These are phyloP conservation scores for Sesia bembeciformis DNA, from an alignment of 2,888 invertebrate species.

Conservation along the genomic window DNA sequence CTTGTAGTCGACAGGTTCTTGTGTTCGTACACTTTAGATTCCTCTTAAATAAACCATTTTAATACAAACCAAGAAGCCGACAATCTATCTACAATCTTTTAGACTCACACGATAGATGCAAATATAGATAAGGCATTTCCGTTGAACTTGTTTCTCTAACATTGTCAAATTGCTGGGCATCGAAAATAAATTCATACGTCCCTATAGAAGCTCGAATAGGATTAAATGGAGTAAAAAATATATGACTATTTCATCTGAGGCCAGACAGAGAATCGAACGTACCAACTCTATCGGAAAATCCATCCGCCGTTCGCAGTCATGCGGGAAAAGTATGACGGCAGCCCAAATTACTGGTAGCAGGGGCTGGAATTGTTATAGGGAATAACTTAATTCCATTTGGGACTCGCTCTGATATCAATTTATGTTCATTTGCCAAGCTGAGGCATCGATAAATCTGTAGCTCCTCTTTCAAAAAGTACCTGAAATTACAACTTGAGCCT, in stretches of 20 bases:
- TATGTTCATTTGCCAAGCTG: too few relatives aligned
- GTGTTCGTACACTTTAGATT: background rate
- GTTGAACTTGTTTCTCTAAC: too few relatives aligned
- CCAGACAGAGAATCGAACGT: constrained; percentile 32
- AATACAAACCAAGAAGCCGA: background rate
- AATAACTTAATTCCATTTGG: background rate
- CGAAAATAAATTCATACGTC: too few relatives aligned
- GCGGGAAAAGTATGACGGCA: constrained; percentile 61
- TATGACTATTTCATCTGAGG: constrained; percentile 36
- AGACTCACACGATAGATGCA: background rate
- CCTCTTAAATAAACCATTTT: background rate
- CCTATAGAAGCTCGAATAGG: constrained; percentile 16
- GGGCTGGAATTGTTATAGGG: constrained; percentile 9
- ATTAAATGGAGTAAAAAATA: constrained; percentile 45
- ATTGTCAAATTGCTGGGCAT: too few relatives aligned
- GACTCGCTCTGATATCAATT: background rate
- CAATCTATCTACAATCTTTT: background rate
- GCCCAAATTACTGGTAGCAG: constrained; percentile 55
- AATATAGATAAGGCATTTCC: background rate
- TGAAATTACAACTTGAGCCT: too few relatives aligned
- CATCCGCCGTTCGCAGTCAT: constrained; percentile 51
- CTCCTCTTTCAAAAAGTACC: too few relatives aligned
- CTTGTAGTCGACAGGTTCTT: background rate
- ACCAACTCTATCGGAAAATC: constrained; percentile 65
- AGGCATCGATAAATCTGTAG: too few relatives aligned